Conservation (phyloP, 1,140 invertebrate genomes). For the Achatina immaculata region DNA sequence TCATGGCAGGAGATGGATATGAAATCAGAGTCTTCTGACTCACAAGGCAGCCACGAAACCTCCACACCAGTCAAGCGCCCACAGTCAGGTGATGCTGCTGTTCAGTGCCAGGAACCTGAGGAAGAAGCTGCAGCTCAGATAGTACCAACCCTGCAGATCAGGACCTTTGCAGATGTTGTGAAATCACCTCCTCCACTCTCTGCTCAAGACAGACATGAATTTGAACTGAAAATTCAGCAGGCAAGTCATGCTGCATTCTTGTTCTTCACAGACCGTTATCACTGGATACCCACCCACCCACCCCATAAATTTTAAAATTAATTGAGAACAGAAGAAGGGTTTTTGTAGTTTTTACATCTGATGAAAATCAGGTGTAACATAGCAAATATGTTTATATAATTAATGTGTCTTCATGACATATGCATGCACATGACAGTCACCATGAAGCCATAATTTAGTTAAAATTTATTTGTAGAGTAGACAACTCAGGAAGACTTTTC, state of each 20-base stretch:
- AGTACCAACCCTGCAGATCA: conserved; percentile 46
- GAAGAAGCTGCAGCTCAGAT: conserved; percentile 43
- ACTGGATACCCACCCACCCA: no score
- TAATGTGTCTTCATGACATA: no score
- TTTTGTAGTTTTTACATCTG: no score
- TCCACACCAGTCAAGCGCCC: background rate
- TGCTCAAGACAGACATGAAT: conserved; percentile 41
- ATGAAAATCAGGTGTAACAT: no score
- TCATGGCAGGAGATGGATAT: background rate
- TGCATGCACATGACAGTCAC: no score
- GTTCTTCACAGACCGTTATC: background rate
- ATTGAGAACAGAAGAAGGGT: no score
- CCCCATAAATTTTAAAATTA: no score
- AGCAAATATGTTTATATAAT: no score
- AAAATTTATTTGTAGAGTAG: no score
- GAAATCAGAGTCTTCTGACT: background rate
- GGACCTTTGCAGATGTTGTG: conserved; percentile 48
- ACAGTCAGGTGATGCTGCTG: background rate
- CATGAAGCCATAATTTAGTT: no score
- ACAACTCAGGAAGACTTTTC: no score
- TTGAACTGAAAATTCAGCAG: conserved; percentile 52
- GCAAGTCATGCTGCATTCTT: conserved; percentile 30
- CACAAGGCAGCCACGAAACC: background rate
- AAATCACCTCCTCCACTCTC: conserved; percentile 41
- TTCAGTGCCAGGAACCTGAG: conserved; percentile 40